A percentile compares a stretch with the other conserved stretches of the same genome.
Conservation (phyloP, 2,797 vertebrate species). For the Artibeus lituratus region DNA sequence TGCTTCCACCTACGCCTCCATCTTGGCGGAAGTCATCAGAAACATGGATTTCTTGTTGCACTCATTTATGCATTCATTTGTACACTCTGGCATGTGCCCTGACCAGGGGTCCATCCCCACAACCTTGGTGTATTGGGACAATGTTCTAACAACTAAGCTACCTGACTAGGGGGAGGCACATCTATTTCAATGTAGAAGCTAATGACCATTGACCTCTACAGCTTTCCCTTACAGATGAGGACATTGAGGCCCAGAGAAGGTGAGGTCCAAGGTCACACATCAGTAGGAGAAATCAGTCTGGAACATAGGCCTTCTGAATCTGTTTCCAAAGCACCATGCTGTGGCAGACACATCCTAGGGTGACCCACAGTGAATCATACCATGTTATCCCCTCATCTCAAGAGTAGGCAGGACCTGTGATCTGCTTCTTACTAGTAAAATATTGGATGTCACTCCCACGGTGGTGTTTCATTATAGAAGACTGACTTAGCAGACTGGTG, state of each 20-base stretch:
- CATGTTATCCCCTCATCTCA: neutral
- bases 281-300: neutral
- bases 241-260: neutral
- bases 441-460: neutral
- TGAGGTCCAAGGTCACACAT: neutral
- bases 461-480: neutral
- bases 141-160: neutral
- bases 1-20: too few relatives aligned
- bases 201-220: neutral
- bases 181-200: neutral
- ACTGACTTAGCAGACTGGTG: neutral
- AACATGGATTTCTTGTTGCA: neutral
- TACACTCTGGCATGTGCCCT: neutral
- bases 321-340: neutral
- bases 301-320: neutral
- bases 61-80: neutral
- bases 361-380: neutral
- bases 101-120: neutral
- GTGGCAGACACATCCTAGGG: neutral
- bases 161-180: neutral
- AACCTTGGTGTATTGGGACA: neutral
- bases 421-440: neutral
- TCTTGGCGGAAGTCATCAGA: too few relatives aligned
- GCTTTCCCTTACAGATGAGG: neutral
- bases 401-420: neutral